These are phyloP conservation scores for Anhinga anhinga DNA, from an alignment of 2,113 vertebrate species.

Conservation along the genomic window DNA sequence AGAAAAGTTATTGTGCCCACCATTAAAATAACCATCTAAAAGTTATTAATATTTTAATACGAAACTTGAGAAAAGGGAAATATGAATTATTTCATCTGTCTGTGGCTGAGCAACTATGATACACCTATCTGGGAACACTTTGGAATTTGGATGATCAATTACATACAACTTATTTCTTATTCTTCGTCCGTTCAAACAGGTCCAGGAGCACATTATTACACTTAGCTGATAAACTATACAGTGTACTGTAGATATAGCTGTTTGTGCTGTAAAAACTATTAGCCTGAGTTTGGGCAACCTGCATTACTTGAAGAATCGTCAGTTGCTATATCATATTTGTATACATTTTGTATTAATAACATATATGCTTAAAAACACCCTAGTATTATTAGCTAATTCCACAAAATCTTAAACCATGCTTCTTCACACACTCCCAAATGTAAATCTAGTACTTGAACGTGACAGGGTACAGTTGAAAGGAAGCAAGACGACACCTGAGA, in stretches of 20 bases:
- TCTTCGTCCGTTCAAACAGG: not conserved
- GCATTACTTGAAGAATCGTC: not conserved
- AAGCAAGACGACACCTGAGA: not conserved
- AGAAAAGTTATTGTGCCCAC: not conserved
- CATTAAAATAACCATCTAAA: not conserved
- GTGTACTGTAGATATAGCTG: not conserved
- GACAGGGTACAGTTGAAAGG: not conserved
- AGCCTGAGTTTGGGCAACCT: not conserved
- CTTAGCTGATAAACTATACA: not conserved
- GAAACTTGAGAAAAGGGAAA: not conserved
- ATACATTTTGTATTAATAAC: not conserved
- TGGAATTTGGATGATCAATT: not conserved
- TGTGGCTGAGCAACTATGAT: not conserved
- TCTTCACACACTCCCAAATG: not conserved
- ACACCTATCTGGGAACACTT: not conserved
- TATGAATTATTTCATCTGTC: not conserved
- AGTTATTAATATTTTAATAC: not conserved
- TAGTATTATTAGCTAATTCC: not conserved
- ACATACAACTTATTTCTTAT: not conserved
- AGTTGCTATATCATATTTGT: not conserved
- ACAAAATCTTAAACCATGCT: not conserved
- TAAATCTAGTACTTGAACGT: not conserved
- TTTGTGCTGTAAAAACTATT: not conserved
- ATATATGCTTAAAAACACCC: not conserved
- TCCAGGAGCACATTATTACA: not conserved